Evolutionary conservation across 2,797 vertebrate genomes (phyloP).

Genomic region (Meda fulgida): DNA sequence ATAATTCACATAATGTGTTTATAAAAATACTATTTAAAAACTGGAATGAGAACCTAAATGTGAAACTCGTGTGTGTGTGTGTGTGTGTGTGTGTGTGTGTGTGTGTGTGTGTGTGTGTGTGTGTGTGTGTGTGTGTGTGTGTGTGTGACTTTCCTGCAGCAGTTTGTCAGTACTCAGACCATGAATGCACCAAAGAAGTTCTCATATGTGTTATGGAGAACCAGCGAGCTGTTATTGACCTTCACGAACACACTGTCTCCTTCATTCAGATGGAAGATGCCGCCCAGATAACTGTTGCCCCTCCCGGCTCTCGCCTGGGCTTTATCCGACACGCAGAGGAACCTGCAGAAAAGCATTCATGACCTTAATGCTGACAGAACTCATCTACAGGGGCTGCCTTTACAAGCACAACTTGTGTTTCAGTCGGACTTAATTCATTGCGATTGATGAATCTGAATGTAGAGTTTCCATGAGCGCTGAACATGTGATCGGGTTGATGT

Average conservation of each 20-base stretch:
- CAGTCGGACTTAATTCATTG: too few species aligned
- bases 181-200: constrained; percentile 76
- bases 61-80: neutral
- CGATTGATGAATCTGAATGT: too few species aligned
- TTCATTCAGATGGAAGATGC: constrained; percentile 64
- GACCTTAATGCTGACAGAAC: neutral
- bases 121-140: neutral
- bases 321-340: neutral
- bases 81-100: neutral
- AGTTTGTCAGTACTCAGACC: constrained; percentile 55
- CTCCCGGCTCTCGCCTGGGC: accelerated
- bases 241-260: constrained; percentile 69
- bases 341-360: constrained; percentile 23
- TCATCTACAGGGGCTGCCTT: neutral
- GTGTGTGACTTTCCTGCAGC: neutral
- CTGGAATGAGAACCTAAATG: neutral
- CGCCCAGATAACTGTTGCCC: constrained; percentile 73
- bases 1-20: neutral
- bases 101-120: neutral
- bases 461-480: too few species aligned
- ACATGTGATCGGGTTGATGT: too few species aligned
- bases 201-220: constrained; percentile 44
- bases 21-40: neutral
- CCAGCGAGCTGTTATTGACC: constrained; percentile 48
- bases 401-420: too few species aligned